Percentiles rank a stretch among this genome's conserved stretches.
phyloP scores from a whole-genome alignment of 2,888 invertebrate species.

The Tachina lurida region DNA sequence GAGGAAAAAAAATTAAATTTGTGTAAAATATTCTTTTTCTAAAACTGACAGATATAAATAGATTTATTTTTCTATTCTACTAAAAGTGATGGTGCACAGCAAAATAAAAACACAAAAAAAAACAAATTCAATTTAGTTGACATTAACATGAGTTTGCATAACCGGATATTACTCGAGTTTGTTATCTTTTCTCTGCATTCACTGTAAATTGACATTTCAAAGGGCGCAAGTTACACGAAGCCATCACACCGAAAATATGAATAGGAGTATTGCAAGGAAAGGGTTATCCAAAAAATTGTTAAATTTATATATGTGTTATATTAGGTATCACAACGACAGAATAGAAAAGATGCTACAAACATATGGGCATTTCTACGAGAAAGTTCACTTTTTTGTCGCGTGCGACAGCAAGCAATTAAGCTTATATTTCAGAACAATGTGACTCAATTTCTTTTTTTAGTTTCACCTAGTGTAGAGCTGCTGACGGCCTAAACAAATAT shows the following conservation, averaged over 20 bases:
- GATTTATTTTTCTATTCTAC: constrained; percentile 34
- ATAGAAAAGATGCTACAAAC: too few relatives aligned
- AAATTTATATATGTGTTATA: too few relatives aligned
- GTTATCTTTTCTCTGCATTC: constrained; percentile 18
- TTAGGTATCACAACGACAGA: too few relatives aligned
- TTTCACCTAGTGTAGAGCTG: too few relatives aligned
- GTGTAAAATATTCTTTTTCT: constrained; percentile 40
- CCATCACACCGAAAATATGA: constrained; percentile 9
- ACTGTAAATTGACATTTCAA: constrained; percentile 10
- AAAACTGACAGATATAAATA: constrained; percentile 42
- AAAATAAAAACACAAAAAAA: not conserved
- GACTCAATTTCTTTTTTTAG: too few relatives aligned
- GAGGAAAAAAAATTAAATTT: constrained; percentile 7
- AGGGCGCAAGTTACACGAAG: constrained; percentile 19
- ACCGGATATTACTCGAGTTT: constrained; percentile 59
- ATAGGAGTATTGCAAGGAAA: not conserved
- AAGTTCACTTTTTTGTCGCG: too few relatives aligned
- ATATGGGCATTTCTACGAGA: too few relatives aligned
- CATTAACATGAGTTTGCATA: constrained; percentile 47
- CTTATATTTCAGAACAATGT: too few relatives aligned
- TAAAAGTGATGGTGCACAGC: constrained; percentile 32
- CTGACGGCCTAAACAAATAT: too few relatives aligned
- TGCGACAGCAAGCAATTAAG: too few relatives aligned
- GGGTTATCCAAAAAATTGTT: too few relatives aligned
- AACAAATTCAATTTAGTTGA: constrained; percentile 48